These are phyloP conservation scores for Rallus crepitans DNA, from an alignment of 2,797 vertebrate species.

Conservation along the genomic window DNA sequence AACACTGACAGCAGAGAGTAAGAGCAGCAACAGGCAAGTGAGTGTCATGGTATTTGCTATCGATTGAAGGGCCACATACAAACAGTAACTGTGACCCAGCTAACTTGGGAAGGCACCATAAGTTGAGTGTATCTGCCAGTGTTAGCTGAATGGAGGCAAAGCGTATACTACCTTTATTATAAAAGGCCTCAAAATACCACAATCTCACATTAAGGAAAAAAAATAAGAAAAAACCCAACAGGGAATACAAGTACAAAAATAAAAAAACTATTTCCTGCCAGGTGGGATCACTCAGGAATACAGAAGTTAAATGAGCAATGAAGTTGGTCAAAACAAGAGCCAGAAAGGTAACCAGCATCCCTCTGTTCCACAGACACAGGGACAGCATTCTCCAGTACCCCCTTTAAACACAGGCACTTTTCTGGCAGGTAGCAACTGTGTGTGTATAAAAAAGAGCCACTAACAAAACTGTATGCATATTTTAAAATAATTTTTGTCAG, in stretches of 20 bases:
- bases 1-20: background rate
- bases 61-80: background rate
- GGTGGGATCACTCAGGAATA: background rate
- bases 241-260: background rate
- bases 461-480: background rate
- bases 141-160: background rate
- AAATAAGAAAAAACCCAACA: too few species aligned
- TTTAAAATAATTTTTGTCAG: background rate
- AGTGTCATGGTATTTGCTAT: background rate
- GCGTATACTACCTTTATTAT: background rate
- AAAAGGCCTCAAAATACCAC: background rate
- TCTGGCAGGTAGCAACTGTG: fast-evolving
- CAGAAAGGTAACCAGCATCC: background rate
- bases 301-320: background rate
- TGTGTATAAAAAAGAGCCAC: background rate
- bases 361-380: fast-evolving
- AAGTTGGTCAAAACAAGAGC: background rate
- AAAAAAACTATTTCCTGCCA: background rate
- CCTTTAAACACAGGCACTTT: background rate
- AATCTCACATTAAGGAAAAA: background rate
- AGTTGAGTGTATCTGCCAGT: background rate
- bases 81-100: background rate
- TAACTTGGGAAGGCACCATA: background rate
- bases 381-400: background rate
- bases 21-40: background rate